These are phyloP conservation scores for Notolepis coatsorum DNA, from an alignment of 2,797 vertebrate species.

Conservation along the genomic window DNA sequence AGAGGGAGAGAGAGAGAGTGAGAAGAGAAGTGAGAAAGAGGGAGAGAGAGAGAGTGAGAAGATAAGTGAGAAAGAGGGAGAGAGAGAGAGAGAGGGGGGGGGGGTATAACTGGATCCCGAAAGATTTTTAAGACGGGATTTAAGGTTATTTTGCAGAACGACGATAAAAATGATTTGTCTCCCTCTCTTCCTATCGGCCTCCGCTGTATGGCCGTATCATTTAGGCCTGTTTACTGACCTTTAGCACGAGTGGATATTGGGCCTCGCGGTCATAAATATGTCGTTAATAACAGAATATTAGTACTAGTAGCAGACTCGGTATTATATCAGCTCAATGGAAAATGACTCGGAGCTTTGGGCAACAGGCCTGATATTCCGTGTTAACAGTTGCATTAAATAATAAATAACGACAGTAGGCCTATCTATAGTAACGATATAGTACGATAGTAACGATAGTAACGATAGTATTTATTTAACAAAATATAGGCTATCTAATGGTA, in stretches of 20 bases:
- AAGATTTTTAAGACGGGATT: slow-evolving; percentile 11
- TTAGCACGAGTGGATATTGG: slow-evolving; percentile 7
- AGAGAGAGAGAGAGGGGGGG: slow-evolving; percentile 4
- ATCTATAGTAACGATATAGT: not conserved
- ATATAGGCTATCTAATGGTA: no score
- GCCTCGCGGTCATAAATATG: not conserved
- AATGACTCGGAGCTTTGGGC: no score
- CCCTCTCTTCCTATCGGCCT: not conserved
- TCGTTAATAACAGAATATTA: slow-evolving; percentile 20
- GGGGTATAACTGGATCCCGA: not conserved
- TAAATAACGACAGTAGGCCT: not conserved
- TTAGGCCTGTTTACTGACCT: slow-evolving; percentile 33
- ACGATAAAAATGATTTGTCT: slow-evolving; percentile 24
- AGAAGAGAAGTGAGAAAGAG: no score
- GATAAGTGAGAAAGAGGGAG: no score
- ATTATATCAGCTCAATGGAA: not conserved
- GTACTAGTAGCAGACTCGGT: not conserved
- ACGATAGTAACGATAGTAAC: not conserved
- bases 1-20: not conserved
- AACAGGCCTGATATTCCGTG: no score
- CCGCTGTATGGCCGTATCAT: not conserved
- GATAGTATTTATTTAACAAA: slow-evolving; percentile 2
- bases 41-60: slow-evolving; percentile 6
- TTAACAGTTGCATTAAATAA: not conserved
- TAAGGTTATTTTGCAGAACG: slow-evolving; percentile 12